Base-by-base conservation (phyloP, 92 coral and sea anemone species). In the Porites evermanni region DNA sequence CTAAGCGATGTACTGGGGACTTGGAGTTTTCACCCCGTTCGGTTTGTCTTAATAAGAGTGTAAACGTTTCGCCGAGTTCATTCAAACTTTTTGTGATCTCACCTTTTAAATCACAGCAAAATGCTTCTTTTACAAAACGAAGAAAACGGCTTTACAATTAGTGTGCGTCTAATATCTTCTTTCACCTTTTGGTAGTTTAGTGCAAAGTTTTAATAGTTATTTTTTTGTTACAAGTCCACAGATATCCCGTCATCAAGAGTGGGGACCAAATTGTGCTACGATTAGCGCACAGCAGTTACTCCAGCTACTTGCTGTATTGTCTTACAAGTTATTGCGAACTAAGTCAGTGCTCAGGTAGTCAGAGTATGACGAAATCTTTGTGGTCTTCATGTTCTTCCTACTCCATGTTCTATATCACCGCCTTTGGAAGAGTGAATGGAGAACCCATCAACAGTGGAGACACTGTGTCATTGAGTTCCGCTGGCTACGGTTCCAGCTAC, bases 361-460 rank as follows among this genome's bases (percentile, higher is more conserved):
- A 64, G 14, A 76, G 79, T 67, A 14, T 32, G 2, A 56, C 90
- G 18, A 70, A 58, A 18, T 67, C 84, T 29, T 94, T 94, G 95
- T 84, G 93, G 32, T 76, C 90, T 67, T 94, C 93, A 21, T 64
- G 17, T 8, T 2, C 82, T 1, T 24, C 12, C 1, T 0, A 79
- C 23, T 82, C 77, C 32, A 74, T 3, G 52, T 89, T 94, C 65
- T 69, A 84, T 74, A 91, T 94, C 87, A 61, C 69, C 20, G 97
- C 90, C 74, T 86, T 80, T 76, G 90, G 90, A 29, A 94, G 91
- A 77, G 53, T 50, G 73, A 90, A 91, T 78, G 97, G 95, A 3
- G 93, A 84, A 88, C 90, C 97, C 1, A 88, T 94, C 81, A 72
- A 86, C 79, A 91, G 97, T 50, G 97, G 97, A 4, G 97, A 94